Evolutionary conservation across 2,797 vertebrate genomes (phyloP).

Genomic region (Urocyon cinereoargenteus): DNA sequence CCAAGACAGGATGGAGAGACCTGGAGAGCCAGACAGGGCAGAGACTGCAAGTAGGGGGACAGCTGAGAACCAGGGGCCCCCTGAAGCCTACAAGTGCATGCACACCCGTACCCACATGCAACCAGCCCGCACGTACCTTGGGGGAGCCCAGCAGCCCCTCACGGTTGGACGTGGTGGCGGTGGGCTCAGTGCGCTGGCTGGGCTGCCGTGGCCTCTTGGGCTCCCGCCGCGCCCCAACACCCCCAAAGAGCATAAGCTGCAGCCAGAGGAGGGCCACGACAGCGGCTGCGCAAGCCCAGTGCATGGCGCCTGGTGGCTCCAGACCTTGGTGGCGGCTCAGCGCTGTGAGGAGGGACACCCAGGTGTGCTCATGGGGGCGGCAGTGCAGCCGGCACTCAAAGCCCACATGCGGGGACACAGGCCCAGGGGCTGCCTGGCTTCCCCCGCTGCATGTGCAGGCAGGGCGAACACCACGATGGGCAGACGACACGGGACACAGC

Average conservation of each 20-base stretch:
- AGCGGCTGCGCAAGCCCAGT: constrained; percentile 90
- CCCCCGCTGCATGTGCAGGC: constrained; percentile 5
- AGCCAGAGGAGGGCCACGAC: constrained; percentile 91
- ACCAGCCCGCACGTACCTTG: constrained; percentile 79
- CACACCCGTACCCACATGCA: neutral
- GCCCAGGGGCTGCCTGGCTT: neutral
- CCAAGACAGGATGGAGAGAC: neutral
- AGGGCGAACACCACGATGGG: neutral
- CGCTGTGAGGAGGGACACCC: neutral
- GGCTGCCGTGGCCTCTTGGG: constrained; percentile 91
- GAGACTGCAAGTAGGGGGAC: accelerated
- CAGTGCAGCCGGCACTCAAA: neutral
- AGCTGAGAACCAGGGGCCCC: neutral
- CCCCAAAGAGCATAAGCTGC: constrained; percentile 89
- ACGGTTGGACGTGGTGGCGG: constrained; percentile 91
- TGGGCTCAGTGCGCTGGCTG: constrained; percentile 91
- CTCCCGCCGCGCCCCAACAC: constrained; percentile 90
- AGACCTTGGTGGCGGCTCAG: constrained; percentile 26
- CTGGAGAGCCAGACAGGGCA: neutral
- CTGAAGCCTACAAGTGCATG: neutral
- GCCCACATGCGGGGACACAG: neutral
- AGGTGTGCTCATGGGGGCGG: neutral
- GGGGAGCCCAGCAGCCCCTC: constrained; percentile 88
- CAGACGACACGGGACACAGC: neutral
- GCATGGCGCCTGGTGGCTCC: constrained; percentile 5